Evolutionary conservation across 2,888 invertebrate genomes (phyloP).

Genomic region (Metellina segmentata): DNA sequence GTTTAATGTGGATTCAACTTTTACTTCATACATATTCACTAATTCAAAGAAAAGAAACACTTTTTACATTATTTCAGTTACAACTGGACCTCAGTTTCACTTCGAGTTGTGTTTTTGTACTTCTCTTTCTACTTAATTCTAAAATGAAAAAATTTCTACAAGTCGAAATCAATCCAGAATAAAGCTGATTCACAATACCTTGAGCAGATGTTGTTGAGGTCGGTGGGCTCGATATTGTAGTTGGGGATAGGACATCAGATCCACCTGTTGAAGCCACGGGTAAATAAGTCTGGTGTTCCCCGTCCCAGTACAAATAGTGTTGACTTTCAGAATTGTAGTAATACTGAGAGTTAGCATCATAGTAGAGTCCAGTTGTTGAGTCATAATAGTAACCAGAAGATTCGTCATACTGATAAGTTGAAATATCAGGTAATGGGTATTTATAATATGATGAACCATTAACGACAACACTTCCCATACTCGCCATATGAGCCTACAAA

Average conservation of each 20-base stretch:
- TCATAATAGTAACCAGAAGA: conserved; percentile 98
- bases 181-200: conserved; percentile 7
- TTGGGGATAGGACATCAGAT: neutral
- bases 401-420: conserved; percentile 95
- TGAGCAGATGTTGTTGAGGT: conserved; percentile 26
- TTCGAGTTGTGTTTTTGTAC: too few species aligned
- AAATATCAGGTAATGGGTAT: conserved; percentile 88
- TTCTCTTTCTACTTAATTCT: too few species aligned
- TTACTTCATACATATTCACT: too few species aligned
- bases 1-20: too few species aligned
- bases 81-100: too few species aligned
- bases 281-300: conserved; percentile 82
- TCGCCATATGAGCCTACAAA: conserved; percentile 67
- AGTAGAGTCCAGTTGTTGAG: conserved; percentile 94
- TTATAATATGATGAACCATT: conserved; percentile 77
- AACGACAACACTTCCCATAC: conserved; percentile 78
- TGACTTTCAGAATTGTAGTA: conserved; percentile 95
- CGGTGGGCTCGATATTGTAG: conserved; percentile 37
- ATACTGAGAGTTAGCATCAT: conserved; percentile 96
- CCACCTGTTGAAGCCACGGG: conserved; percentile 79
- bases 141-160: neutral
- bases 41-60: too few species aligned
- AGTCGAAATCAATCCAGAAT: neutral
- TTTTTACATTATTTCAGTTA: too few species aligned
- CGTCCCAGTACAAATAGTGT: conserved; percentile 97